phyloP scores from a whole-genome alignment of 2,113 vertebrate species.

The Pogonocichla stellata region DNA sequence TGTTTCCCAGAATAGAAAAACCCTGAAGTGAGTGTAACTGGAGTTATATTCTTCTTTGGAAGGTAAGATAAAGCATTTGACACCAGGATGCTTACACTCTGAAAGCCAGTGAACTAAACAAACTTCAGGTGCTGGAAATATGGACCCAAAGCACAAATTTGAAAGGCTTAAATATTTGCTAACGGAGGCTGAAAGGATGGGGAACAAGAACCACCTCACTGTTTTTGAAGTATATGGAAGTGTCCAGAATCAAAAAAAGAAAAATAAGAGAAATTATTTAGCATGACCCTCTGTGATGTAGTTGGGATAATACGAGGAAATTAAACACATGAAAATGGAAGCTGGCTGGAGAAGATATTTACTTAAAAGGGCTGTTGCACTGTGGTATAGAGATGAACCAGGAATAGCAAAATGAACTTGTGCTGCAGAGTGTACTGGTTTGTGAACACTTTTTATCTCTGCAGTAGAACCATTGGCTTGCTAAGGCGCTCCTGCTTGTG shows the following conservation, averaged over 20 bases:
- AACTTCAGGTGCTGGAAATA: not conserved
- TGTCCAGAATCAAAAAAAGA: not conserved
- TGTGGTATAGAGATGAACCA: not conserved
- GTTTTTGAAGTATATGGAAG: not conserved
- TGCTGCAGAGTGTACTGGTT: not conserved
- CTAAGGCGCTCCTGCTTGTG: not conserved
- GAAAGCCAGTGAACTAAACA: not conserved
- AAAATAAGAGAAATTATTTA: not conserved
- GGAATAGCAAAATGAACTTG: not conserved
- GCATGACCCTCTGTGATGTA: not conserved
- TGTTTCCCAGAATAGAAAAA: conserved; percentile 68
- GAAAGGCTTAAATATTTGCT: not conserved
- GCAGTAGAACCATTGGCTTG: not conserved
- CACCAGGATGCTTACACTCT: not conserved
- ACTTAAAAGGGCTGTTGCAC: not conserved
- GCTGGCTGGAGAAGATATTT: not conserved
- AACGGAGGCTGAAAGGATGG: not conserved
- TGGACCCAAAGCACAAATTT: not conserved
- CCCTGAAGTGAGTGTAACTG: conserved; percentile 46
- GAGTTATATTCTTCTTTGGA: conserved; percentile 41
- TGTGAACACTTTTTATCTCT: not conserved
- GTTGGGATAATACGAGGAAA: not conserved
- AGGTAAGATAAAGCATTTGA: conserved; percentile 31
- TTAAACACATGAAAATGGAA: not conserved
- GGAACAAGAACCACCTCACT: not conserved